A percentile compares a stretch with the other conserved stretches of the same genome.
These are phyloP conservation scores for Caenorhabditis sp. DNA, from an alignment of 2,888 invertebrate genomes.

Conservation along the genomic window DNA sequence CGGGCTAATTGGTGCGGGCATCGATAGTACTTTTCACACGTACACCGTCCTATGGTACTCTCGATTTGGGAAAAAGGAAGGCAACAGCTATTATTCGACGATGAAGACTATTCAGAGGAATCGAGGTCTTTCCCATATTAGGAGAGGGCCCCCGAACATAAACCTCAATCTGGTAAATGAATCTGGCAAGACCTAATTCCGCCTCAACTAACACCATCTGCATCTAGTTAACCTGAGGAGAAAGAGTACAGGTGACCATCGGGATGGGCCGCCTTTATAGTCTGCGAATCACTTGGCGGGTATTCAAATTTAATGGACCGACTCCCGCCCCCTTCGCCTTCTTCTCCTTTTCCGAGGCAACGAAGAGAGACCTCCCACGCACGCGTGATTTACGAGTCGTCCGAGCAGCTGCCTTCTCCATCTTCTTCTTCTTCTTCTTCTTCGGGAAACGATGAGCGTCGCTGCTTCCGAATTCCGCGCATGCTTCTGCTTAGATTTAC, in stretches of 20 bases:
- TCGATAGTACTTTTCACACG: background rate
- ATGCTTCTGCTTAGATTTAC: slow-evolving; percentile 34
- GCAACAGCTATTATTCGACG: background rate
- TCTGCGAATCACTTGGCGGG: slow-evolving; percentile 25
- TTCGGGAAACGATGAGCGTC: background rate
- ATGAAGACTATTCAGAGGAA: background rate
- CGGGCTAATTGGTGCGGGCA: background rate
- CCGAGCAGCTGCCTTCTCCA: slow-evolving; percentile 20
- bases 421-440: background rate
- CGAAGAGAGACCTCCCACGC: slow-evolving; percentile 46
- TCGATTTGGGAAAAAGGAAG: background rate
- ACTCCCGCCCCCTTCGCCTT: slow-evolving; percentile 7
- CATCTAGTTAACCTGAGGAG: slow-evolving; percentile 45
- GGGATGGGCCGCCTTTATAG: slow-evolving; percentile 29
- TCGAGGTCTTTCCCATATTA: slow-evolving; percentile 56
- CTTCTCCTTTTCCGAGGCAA: background rate
- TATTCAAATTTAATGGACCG: slow-evolving; percentile 55
- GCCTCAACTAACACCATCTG: slow-evolving; percentile 13
- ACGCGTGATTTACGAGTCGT: slow-evolving; percentile 51
- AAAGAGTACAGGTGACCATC: slow-evolving; percentile 39
- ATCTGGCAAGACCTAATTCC: slow-evolving; percentile 33
- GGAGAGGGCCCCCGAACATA: slow-evolving; percentile 41
- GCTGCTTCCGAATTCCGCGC: slow-evolving; percentile 48
- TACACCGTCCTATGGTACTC: too few relatives aligned
- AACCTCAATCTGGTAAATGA: slow-evolving; percentile 39